Evolutionary conservation across 2,797 vertebrate species (phyloP).

Genomic region (Momotus momota): DNA sequence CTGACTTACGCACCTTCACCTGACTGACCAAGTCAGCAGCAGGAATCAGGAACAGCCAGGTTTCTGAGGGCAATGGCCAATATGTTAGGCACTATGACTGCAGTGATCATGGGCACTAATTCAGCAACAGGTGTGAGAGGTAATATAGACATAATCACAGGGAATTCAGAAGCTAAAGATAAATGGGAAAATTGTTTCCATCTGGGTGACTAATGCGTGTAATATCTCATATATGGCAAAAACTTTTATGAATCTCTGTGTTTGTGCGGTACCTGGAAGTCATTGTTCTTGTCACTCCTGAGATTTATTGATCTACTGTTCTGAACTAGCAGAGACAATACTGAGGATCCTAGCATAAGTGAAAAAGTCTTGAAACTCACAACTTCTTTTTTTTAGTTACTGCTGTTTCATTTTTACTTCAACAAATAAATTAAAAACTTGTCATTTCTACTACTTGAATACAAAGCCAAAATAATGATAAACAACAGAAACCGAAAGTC

Average conservation of each 20-base stretch:
- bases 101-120: not conserved
- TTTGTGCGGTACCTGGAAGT: not conserved
- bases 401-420: not conserved
- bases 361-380: not conserved
- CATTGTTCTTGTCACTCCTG: not conserved
- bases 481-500: not conserved
- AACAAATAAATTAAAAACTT: not conserved
- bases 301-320: not conserved
- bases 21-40: not conserved
- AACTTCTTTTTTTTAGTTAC: not conserved
- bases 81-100: not conserved
- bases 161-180: not conserved
- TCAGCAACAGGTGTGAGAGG: not conserved
- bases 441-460: not conserved
- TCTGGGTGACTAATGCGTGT: too few relatives aligned
- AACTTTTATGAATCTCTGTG: not conserved
- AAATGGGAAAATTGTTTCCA: not conserved
- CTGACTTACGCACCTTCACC: not conserved
- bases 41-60: not conserved
- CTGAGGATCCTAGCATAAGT: not conserved
- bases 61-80: not conserved
- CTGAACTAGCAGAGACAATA: not conserved
- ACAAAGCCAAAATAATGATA: not conserved
- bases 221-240: not conserved
- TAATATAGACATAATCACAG: not conserved